Base-by-base conservation (phyloP, 2,113 vertebrate genomes). In the Redunca redunca region DNA sequence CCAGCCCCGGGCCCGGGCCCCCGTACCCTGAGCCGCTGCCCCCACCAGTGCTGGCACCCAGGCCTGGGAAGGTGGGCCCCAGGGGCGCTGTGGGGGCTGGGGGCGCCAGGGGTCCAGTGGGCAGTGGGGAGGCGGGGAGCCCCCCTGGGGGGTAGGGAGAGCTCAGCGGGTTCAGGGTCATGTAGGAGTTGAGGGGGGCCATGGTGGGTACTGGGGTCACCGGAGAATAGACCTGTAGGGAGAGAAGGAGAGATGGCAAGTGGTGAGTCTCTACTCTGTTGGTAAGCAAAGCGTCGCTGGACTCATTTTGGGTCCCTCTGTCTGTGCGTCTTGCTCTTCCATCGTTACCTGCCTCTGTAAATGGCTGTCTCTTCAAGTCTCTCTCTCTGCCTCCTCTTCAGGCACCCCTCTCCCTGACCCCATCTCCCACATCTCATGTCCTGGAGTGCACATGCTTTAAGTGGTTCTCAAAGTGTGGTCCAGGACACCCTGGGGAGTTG, bases 151-250 rank as follows among this genome's bases (percentile, higher is more conserved):
- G 99, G 88, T 99, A 98, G 64, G 99, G 97, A 98, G 99, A 99
- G 52, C 98, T 98, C 9, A 99, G 98, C 0, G 99, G 98, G 98
- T 99, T 99, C 96, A 99, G 96, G 97, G 99, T 99, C 98, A 99
- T 99, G 98, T 99, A 99, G 97, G 99, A 99, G 99, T 99, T 99
- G 97, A 99, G 99, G 96, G 99, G 98, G 95, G 99, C 98, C 99
- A 99, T 99, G 87, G 98, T 98, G 52, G 99, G 98, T 99, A 99
- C 99, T 26, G 99, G 98, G 91, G 98, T 99, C 90, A 99, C 98
- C 2, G 99, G 99, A 21, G 99, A 99, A 93, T 99, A 99, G 97
- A 99, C 99, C 99, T 99, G 97, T 16, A 21, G 53, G 85, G 64
- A 90, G 28, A 62, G 67, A 95, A 36, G 74, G 83, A 89, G 67